These are phyloP conservation scores for Oscheius onirici DNA, from an alignment of 2,888 invertebrate genomes.

Conservation along the genomic window DNA sequence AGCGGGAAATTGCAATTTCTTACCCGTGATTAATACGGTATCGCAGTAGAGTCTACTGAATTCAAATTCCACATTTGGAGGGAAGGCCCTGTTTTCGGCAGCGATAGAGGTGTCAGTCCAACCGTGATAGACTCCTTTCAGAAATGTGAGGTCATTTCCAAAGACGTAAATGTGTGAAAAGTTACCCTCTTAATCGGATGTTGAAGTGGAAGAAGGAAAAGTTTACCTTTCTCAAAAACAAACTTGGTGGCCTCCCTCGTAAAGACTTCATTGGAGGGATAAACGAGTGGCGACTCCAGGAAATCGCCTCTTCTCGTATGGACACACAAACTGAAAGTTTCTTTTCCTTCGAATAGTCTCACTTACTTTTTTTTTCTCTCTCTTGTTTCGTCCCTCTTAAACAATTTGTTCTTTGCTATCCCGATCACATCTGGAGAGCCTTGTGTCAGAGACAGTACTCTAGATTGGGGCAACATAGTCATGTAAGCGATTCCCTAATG, in stretches of 20 bases:
- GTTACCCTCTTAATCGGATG: background rate
- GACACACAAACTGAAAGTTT: conserved; percentile 28
- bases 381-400: background rate
- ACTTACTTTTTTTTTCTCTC: conserved; percentile 10
- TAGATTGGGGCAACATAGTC: background rate
- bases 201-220: background rate
- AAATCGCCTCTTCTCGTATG: conserved; percentile 32
- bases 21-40: conserved; percentile 25
- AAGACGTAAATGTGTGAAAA: conserved; percentile 8
- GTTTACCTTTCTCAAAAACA: background rate
- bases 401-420: conserved; percentile 3
- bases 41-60: conserved; percentile 31
- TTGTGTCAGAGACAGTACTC: background rate
- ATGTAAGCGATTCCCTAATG: conserved; percentile 16
- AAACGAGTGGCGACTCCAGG: background rate
- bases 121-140: background rate
- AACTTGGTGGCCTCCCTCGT: conserved; percentile 1
- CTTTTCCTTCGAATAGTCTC: background rate
- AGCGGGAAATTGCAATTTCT: background rate
- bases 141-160: conserved; percentile 5
- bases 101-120: conserved; percentile 13
- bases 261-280: conserved; percentile 2
- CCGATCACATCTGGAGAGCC: conserved; percentile 2
- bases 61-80: conserved; percentile 32
- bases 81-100: background rate